These are phyloP conservation scores for Polypterus bichir DNA, from an alignment of 2,113 vertebrate species.

Conservation along the genomic window DNA sequence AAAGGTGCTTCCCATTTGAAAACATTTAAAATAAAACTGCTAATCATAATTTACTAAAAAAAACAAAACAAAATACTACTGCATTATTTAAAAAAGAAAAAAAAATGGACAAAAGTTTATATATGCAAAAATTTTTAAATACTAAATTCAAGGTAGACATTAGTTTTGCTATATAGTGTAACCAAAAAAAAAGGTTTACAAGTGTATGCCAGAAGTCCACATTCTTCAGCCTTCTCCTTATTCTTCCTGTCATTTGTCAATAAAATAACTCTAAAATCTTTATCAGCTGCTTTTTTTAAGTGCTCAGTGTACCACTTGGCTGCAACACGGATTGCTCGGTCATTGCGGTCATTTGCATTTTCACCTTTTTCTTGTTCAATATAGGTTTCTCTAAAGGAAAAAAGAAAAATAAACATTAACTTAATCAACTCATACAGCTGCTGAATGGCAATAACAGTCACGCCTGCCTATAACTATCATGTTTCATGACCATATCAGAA, in stretches of 20 bases:
- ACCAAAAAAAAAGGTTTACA: slow-evolving; percentile 56
- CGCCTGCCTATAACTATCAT: too few relatives aligned
- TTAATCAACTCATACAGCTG: too few relatives aligned
- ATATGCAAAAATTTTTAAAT: too few relatives aligned
- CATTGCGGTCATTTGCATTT: slow-evolving; percentile 83
- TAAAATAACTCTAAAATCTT: slow-evolving; percentile 65
- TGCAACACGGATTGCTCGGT: slow-evolving; percentile 82
- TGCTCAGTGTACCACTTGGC: slow-evolving; percentile 83
- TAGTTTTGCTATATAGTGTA: too few relatives aligned
- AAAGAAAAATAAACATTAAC: neutral
- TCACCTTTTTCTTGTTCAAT: slow-evolving; percentile 77
- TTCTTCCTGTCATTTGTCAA: slow-evolving; percentile 82
- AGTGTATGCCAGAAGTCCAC: slow-evolving; percentile 67
- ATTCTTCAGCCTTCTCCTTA: slow-evolving; percentile 76
- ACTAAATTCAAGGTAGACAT: too few relatives aligned
- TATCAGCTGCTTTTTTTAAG: slow-evolving; percentile 42
- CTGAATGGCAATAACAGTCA: too few relatives aligned
- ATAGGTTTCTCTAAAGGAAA: slow-evolving; percentile 70
- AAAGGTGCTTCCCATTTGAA: too few relatives aligned
- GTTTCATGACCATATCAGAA: too few relatives aligned
- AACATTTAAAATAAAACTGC: neutral
- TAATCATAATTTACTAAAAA: neutral
- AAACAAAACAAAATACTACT: neutral
- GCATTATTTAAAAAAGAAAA: neutral
- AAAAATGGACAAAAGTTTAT: neutral